Evolutionary conservation across 2,113 vertebrate genomes (phyloP).

Genomic region (Lipophrys pholis): DNA sequence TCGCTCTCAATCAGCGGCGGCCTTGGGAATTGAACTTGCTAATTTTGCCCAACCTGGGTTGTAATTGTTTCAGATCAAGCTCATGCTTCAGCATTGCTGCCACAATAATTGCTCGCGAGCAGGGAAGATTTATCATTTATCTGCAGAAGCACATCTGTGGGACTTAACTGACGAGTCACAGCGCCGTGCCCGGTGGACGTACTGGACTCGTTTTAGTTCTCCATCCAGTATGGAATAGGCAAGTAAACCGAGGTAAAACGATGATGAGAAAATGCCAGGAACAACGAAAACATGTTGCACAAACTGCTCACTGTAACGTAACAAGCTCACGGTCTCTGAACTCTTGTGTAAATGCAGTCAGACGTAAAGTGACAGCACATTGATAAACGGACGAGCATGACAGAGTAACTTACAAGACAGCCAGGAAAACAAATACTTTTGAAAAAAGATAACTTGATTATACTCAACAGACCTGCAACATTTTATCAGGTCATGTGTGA

Average conservation of each 20-base stretch:
- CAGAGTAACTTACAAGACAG: too few species aligned
- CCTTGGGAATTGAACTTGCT: constrained; percentile 66
- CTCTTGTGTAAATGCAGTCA: too few species aligned
- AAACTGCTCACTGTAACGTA: too few species aligned
- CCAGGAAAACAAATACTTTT: too few species aligned
- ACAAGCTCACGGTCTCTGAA: too few species aligned
- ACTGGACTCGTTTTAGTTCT: constrained; percentile 56
- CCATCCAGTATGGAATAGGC: constrained; percentile 47
- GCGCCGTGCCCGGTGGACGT: constrained; percentile 67
- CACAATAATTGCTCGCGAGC: constrained; percentile 76
- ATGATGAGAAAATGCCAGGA: constrained; percentile 20
- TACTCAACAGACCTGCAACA: too few species aligned
- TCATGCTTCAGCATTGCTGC: constrained; percentile 68
- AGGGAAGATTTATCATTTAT: constrained; percentile 79
- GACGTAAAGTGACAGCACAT: too few species aligned
- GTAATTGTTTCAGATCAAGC: constrained; percentile 84
- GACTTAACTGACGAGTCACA: constrained; percentile 76
- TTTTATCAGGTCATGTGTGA: too few species aligned
- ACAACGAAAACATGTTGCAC: not conserved
- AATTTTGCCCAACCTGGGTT: constrained; percentile 73
- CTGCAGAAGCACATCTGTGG: constrained; percentile 81
- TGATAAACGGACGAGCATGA: too few species aligned
- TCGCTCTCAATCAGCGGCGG: constrained; percentile 58
- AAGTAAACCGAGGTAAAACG: constrained; percentile 57
- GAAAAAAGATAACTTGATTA: too few species aligned